Base-by-base conservation (phyloP, 2,113 vertebrate species). In the Leucoraja erinaceus region DNA sequence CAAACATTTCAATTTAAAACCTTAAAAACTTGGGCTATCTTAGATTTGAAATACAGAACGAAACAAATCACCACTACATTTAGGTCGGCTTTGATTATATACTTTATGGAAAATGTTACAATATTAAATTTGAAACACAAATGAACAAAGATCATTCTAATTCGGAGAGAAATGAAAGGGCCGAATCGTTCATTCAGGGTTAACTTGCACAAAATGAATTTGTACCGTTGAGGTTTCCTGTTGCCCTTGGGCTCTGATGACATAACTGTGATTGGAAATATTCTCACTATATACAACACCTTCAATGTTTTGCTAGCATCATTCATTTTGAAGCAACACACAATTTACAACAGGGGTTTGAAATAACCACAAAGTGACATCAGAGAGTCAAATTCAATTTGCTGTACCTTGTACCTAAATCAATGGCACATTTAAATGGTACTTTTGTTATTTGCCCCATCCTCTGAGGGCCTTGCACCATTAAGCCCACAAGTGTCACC, bases 191-290 rank as follows among this genome's bases (percentile, higher is more conserved):
- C 79, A 86, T 63, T 63, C 31, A 86, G 14, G 61, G 28, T 20
- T 63, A 63, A 63, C 59, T 61, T 22, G 47, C 54, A 54, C 10
- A 12, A 78, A 59, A 31, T 88, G 59, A 63, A 88, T 88, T n/a
- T 61, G 56, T 88, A 28, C 11, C 59, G 83, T 63, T 16, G 12
- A 11, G 16, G n/a, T 25, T n/a, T 28, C 54, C 56, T 84, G 20
- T 9, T 63, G 10, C 25, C n/a, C 8, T 16, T 6, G 9, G 61
- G 56, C 28, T 59, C 54, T 4, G 11, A 63, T 63, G 59, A 28
- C 56, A 88, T 88, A 88, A 88, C 10, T 61, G 83, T n/a, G 83
- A 61, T 63, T 88, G 20, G 56, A 61, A 88, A 63, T 88, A 8
- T 88, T 88, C 54, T 88, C 59, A 31, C 28, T 5, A 59, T n/a